Evolutionary conservation across 2,113 vertebrate species (phyloP).

Genomic region (Sorex araneus): DNA sequence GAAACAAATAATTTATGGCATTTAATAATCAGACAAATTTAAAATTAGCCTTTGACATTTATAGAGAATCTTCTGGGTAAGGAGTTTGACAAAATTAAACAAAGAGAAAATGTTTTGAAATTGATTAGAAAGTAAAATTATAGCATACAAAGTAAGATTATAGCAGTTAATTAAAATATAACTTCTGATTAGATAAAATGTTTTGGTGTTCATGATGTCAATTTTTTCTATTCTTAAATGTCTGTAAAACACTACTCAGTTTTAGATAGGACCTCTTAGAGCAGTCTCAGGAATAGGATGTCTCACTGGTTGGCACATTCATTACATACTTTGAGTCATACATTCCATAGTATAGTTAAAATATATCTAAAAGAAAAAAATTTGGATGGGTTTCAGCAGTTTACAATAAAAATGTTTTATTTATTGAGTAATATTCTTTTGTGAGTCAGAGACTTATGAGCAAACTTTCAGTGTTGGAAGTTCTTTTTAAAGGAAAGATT

Average conservation of each 20-base stretch:
- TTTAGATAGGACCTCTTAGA: conserved; percentile 29
- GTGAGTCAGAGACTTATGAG: not conserved
- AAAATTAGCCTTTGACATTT: not conserved
- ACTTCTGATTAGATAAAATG: not conserved
- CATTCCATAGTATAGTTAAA: conserved; percentile 41
- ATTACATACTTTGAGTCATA: conserved; percentile 59
- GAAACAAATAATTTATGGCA: conserved; percentile 14
- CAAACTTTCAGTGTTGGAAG: not conserved
- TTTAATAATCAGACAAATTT: conserved; percentile 12
- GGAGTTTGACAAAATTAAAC: conserved; percentile 48
- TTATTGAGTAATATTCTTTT: not conserved
- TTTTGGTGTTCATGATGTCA: not conserved
- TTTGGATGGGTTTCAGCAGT: conserved; percentile 38
- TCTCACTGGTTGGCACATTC: not conserved
- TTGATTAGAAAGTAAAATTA: not conserved
- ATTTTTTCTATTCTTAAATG: conserved; percentile 57
- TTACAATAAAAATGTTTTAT: conserved; percentile 58
- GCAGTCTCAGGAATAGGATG: conserved; percentile 26
- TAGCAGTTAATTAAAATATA: conserved; percentile 24
- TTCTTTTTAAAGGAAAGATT: not conserved
- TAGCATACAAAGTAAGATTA: not conserved
- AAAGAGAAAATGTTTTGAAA: not conserved
- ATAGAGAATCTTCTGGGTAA: conserved; percentile 35
- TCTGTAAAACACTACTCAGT: conserved; percentile 23
- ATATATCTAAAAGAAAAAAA: conserved; percentile 42